Base-by-base conservation (phyloP, 2,888 invertebrate genomes). In the Drosophila aldrichi region DNA sequence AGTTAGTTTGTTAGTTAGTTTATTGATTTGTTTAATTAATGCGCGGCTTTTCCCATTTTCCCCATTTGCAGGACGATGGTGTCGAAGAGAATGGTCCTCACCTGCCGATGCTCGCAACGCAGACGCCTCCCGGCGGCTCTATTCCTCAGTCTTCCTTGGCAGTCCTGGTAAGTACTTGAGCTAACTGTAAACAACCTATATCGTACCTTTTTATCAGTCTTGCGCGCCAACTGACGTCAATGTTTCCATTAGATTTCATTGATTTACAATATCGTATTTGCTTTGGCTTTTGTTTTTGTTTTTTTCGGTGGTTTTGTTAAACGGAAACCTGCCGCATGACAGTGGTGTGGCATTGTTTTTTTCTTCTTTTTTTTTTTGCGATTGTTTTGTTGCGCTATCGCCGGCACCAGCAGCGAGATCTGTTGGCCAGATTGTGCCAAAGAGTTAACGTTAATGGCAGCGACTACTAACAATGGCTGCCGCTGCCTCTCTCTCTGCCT, bases 111-210 rank as follows among this genome's bases (percentile, higher is more conserved):
- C 97, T 89, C 94, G 95, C 94, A 95, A 95, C 93, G 95, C 96
- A 82, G 96, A 95, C 84, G 95, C 96, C 92, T 96, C 97, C 94
- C 95, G 97, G 94, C 96, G 97, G 92, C 94, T 96, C 86, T 97
- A 97, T 94, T 97, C 97, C 94, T 97, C 97, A 93, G 97, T 97
- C 94, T 97, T 97, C 95, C 96, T 97, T 93, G 97, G 97, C 94
- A 97, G 97, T 95, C 97, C 97, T 93, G 95, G 95, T 95, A 94
- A 94, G 93, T 94, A 32, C 9, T 32, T 29, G 29, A 29, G 29
- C 29, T 29, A 29, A 29, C 29, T 29, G 29, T 29, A 29, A 29
- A 8, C 29, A 29, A 1, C 29, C 29, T 8, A 8, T 7, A 8
- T 29, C 29, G 29, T 8, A 29, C 8, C 61, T 43, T 77, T n/a